Conservation (phyloP, 2,888 invertebrate species). For the Coleophora flavipennella region DNA sequence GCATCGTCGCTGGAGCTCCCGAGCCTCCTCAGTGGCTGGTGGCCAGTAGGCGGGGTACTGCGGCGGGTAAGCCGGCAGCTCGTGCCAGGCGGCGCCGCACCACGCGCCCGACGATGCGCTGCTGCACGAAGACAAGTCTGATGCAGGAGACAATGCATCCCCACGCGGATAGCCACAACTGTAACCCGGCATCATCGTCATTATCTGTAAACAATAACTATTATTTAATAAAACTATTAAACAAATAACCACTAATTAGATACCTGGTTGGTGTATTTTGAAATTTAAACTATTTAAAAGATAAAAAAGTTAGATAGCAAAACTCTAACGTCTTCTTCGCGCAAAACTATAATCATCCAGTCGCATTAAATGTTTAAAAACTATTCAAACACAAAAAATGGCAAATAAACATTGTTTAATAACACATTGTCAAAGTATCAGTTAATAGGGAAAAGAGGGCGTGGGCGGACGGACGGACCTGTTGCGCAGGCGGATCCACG, state of each 20-base stretch:
- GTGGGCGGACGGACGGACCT: constrained; percentile 64
- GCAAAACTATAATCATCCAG: not conserved
- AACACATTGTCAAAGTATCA: constrained; percentile 21
- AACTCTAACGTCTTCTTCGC: not conserved
- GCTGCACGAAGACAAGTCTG: constrained; percentile 58
- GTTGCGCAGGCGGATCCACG: constrained; percentile 68
- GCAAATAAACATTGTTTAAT: not conserved
- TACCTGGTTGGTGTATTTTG: not conserved
- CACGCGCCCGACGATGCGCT: constrained; percentile 55
- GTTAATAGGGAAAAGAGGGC: constrained; percentile 27
- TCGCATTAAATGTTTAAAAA: not conserved
- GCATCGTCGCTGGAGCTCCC: constrained; percentile 78
- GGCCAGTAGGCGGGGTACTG: constrained; percentile 67
- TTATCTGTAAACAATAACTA: constrained; percentile 43
- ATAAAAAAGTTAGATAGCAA: not conserved
- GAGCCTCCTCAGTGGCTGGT: constrained; percentile 44
- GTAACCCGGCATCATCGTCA: constrained; percentile 59
- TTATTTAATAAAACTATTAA: too few relatives aligned
- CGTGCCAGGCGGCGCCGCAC: constrained; percentile 57
- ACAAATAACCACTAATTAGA: too few relatives aligned
- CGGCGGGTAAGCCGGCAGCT: constrained; percentile 53
- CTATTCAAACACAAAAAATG: not conserved
- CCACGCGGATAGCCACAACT: constrained; percentile 61
- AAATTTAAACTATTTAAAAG: not conserved
- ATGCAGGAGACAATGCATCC: constrained; percentile 65